phyloP scores from a whole-genome alignment of 2,888 invertebrate species.

The Heliconius ismenius region DNA sequence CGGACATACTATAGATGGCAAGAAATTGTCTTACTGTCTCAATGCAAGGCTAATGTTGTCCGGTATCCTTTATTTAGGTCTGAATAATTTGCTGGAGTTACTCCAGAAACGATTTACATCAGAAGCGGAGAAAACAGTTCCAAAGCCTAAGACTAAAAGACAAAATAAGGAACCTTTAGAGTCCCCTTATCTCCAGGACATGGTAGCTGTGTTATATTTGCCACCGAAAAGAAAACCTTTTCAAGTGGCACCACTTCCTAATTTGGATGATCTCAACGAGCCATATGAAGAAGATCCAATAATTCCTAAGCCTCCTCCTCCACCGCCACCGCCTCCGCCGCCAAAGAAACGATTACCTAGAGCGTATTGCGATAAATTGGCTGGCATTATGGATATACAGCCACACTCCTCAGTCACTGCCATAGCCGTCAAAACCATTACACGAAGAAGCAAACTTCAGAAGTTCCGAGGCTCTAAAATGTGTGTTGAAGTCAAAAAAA shows the following conservation, averaged over 20 bases:
- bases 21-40: slow-evolving; percentile 57
- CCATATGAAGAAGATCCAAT: slow-evolving; percentile 64
- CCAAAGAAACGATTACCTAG: slow-evolving; percentile 63
- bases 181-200: slow-evolving; percentile 68
- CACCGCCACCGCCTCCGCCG: slow-evolving; percentile 64
- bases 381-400: slow-evolving; percentile 57
- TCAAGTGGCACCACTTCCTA: slow-evolving; percentile 62
- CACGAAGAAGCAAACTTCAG: slow-evolving; percentile 47
- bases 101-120: slow-evolving; percentile 61
- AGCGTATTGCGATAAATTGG: slow-evolving; percentile 62
- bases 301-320: slow-evolving; percentile 58
- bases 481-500: slow-evolving; percentile 58
- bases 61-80: slow-evolving; percentile 66
- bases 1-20: slow-evolving; percentile 62
- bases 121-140: slow-evolving; percentile 46
- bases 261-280: slow-evolving; percentile 64
- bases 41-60: slow-evolving; percentile 69
- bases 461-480: slow-evolving; percentile 51
- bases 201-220: slow-evolving; percentile 58
- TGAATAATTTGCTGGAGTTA: slow-evolving; percentile 57
- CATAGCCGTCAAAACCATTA: slow-evolving; percentile 49
- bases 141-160: slow-evolving; percentile 51
- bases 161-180: slow-evolving; percentile 50
- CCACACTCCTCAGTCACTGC: slow-evolving; percentile 51
- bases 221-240: slow-evolving; percentile 52